Percentiles rank a stretch among this genome's conserved stretches.
phyloP scores from a whole-genome alignment of 1,140 invertebrate species.

The Pseudomyrmex dendroicus region DNA sequence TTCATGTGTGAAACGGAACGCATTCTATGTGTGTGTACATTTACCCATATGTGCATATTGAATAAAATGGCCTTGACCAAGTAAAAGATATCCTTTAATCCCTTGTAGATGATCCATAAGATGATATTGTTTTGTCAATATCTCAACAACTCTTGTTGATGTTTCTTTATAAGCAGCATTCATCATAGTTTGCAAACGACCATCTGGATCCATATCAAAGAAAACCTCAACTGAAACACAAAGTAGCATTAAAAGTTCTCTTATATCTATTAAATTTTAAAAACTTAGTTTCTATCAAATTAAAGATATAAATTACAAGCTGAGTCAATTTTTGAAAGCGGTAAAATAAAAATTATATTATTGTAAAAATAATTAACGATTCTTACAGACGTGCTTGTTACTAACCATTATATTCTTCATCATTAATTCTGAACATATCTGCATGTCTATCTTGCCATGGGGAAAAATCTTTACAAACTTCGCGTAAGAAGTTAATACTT shows the following conservation, averaged over 20 bases:
- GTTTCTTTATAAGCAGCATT: conserved; percentile 94
- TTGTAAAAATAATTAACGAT: not conserved
- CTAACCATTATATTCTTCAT: conserved; percentile 83
- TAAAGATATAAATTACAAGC: too few species aligned
- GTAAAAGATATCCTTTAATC: conserved; percentile 94
- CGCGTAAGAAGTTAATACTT: conserved; percentile 96
- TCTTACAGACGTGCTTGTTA: not conserved
- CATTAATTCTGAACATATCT: conserved; percentile 85
- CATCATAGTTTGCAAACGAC: conserved; percentile 92
- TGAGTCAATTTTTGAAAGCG: too few species aligned
- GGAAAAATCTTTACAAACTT: conserved; percentile 94
- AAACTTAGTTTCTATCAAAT: too few species aligned
- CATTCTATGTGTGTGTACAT: too few species aligned
- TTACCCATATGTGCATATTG: conserved; percentile 78
- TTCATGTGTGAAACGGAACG: too few species aligned
- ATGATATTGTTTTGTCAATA: conserved; percentile 94
- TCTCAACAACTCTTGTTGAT: conserved; percentile 93
- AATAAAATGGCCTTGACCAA: conserved; percentile 98
- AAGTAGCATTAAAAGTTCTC: not conserved
- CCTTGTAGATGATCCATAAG: conserved; percentile 96
- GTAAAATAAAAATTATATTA: not conserved
- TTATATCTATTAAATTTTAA: too few species aligned
- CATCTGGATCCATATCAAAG: conserved; percentile 90
- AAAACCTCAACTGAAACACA: conserved; percentile 87
- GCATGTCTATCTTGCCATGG: conserved; percentile 89